Evolutionary conservation across 2,797 vertebrate genomes (phyloP).

Genomic region (Threskiornis aethiopicus): DNA sequence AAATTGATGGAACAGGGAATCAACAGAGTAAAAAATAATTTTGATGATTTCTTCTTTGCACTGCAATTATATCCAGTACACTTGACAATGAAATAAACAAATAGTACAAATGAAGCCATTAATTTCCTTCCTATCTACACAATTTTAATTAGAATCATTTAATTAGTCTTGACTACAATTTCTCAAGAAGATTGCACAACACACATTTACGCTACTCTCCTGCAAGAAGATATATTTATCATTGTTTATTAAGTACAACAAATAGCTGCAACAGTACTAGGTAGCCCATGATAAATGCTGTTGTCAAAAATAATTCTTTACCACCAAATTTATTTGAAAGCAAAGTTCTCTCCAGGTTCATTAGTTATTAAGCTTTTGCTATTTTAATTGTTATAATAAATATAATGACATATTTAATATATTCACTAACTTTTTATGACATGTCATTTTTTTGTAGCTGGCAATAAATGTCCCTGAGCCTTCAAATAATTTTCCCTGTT

Average conservation of each 20-base stretch:
- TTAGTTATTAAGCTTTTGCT: constrained; percentile 73
- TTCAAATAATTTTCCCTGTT: constrained; percentile 47
- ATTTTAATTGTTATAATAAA: constrained; percentile 77
- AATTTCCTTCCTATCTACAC: constrained; percentile 72
- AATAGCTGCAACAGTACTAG: constrained; percentile 44
- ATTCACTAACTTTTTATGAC: constrained; percentile 65
- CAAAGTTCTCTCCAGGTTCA: constrained; percentile 64
- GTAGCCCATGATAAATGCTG: constrained; percentile 62
- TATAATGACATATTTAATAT: constrained; percentile 67
- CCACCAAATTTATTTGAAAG: constrained; percentile 69
- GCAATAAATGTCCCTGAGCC: constrained; percentile 67
- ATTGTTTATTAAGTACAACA: constrained; percentile 60
- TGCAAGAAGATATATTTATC: constrained; percentile 60
- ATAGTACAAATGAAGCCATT: constrained; percentile 77
- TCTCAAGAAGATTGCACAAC: constrained; percentile 57
- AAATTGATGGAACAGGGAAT: constrained; percentile 53
- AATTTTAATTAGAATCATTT: constrained; percentile 80
- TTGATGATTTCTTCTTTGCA: constrained; percentile 68
- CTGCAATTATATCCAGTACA: constrained; percentile 71
- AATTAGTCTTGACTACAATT: constrained; percentile 75
- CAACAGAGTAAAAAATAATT: constrained; percentile 67
- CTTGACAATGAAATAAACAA: constrained; percentile 76
- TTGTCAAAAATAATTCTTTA: constrained; percentile 66
- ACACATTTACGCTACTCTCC: constrained; percentile 40
- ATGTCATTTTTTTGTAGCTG: constrained; percentile 58